A percentile compares a stretch with the other conserved stretches of the same genome.
Evolutionary conservation across 2,888 invertebrate species (phyloP).

Genomic region (Hirtodrosophila duncani): DNA sequence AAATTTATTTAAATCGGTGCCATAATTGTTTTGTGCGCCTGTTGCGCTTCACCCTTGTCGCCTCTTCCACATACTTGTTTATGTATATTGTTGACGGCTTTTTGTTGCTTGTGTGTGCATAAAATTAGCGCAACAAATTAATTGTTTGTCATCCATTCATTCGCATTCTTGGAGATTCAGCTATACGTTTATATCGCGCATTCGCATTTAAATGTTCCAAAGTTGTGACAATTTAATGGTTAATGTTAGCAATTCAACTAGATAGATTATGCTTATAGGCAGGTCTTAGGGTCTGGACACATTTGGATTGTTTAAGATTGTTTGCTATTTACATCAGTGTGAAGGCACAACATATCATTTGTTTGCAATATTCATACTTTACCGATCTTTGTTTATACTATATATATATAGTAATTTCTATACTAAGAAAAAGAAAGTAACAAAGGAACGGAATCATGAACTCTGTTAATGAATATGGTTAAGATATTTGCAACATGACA

Average conservation of each 20-base stretch:
- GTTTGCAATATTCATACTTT: too few relatives aligned
- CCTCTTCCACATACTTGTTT: constrained; percentile 13
- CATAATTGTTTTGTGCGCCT: constrained; percentile 63
- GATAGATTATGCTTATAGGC: too few relatives aligned
- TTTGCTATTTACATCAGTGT: too few relatives aligned
- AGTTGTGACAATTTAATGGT: constrained; percentile 33
- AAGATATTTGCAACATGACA: too few relatives aligned
- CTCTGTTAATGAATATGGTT: too few relatives aligned
- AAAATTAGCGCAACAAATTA: constrained; percentile 57
- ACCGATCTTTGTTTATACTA: too few relatives aligned
- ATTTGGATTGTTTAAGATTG: too few relatives aligned
- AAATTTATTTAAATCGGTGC: constrained; percentile 65
- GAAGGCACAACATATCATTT: too few relatives aligned
- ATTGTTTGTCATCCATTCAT: constrained; percentile 37
- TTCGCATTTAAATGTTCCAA: constrained; percentile 40
- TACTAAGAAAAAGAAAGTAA: too few relatives aligned
- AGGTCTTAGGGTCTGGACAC: too few relatives aligned
- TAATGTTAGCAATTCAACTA: not conserved
- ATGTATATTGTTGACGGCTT: constrained; percentile 3
- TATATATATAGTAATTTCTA: too few relatives aligned
- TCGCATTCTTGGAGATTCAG: constrained; percentile 38
- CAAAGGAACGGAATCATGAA: too few relatives aligned
- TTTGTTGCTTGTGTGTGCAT: constrained; percentile 40
- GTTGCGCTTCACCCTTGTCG: constrained; percentile 36
- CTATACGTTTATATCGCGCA: constrained; percentile 1